Evolutionary conservation across 2,113 vertebrate genomes (phyloP), one percentile per base, ranked within the genome.

Genomic region (Scomber japonicus): DNA sequence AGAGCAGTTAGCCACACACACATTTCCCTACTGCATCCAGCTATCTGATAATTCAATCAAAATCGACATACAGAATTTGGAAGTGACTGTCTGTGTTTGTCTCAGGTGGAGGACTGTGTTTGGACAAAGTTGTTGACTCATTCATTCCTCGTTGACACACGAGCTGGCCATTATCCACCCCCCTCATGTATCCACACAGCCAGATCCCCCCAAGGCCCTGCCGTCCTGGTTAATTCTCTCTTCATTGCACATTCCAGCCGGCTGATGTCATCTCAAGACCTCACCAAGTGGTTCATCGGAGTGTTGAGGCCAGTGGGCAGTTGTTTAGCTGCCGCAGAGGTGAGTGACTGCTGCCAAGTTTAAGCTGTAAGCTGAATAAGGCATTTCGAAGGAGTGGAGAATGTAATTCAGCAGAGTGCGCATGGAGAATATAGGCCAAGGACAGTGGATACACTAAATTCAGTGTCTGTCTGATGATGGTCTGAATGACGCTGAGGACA

Each of bases 171-270:
- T 71, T 24, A 80, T 61, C 51, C 54, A 57, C 30, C 64, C 9
- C 49, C 35, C 16, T 69, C 50, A 13, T 31, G 31, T 44, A 70
- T 66, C 73, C 64, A 24, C 78, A 24, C 35, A 40, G 59, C 75
- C 75, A 72, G 56, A 77, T 65, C 60, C 84, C 88, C 75, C 46
- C 17, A 78, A 81, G 84, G 84, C 84, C 48, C 17, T 56, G 85
- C 82, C 78, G 89, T 69, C 84, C 80, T 57, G 67, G 80, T 80
- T 78, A 79, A 85, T 85, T 79, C 78, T 75, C 78, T 84, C 86
- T 89, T 91, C 89, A 91, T 85, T 86, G 85, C 90, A 92, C 94
- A 95, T 95, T 94, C 94, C 94, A 88, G 81, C 85, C 50, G 74
- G 69, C 88, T 91, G 86, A 94, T 91, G 92, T 94, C 91, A 94